Evolutionary conservation across 1,140 invertebrate species (phyloP).

Genomic region (Spodoptera frugiperda): DNA sequence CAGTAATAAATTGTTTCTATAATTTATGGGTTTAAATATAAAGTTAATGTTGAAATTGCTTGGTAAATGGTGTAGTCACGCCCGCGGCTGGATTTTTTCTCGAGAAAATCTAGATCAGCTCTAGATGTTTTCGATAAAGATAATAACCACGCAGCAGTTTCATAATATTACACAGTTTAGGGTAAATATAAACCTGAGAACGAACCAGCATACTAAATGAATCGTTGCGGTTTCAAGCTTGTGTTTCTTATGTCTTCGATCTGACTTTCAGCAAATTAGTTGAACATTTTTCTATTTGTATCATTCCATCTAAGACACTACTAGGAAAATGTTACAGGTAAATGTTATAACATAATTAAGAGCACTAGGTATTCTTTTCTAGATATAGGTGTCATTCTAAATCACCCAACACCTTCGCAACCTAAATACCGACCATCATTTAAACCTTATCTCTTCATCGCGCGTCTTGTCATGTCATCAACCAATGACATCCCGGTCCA

Average conservation of each 20-base stretch:
- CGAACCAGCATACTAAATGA: not conserved
- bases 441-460: constrained; percentile 16
- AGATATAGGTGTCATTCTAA: no score
- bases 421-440: no score
- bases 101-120: constrained; percentile 38
- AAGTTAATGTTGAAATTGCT: constrained; percentile 41
- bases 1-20: constrained; percentile 42
- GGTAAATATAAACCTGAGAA: constrained; percentile 6
- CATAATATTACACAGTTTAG: constrained; percentile 3
- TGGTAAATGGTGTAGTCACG: constrained; percentile 32
- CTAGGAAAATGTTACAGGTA: no score
- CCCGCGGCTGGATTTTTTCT: constrained; percentile 31
- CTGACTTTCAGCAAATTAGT: no score
- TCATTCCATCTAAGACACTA: no score
- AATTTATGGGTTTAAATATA: constrained; percentile 41
- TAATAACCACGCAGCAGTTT: constrained; percentile 23
- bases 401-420: no score
- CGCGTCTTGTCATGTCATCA: constrained; percentile 46
- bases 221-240: not conserved
- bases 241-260: not conserved
- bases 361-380: no score
- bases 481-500: constrained; percentile 60
- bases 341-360: no score
- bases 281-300: no score
- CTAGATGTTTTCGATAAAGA: constrained; percentile 29